Evolutionary conservation across 2,888 invertebrate species (phyloP).

Genomic region (Pecten maximus): DNA sequence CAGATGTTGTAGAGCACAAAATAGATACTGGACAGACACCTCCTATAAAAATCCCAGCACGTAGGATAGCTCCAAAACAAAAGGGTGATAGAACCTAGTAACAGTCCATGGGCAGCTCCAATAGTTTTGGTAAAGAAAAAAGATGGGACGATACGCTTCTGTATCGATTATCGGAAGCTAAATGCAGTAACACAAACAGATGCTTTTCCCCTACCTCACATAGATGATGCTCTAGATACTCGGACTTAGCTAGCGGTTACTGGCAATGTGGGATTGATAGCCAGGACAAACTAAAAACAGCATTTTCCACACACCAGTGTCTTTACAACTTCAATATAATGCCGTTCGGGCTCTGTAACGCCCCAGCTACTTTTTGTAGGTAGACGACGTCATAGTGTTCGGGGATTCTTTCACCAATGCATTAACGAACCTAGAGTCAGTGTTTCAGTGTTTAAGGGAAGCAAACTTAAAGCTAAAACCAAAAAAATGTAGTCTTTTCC

Average conservation of each 20-base stretch:
- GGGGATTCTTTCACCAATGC: not conserved
- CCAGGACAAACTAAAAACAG: not conserved
- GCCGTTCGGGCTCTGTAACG: not conserved
- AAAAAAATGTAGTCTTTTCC: not conserved
- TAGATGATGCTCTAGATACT: not conserved
- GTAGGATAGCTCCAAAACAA: too few relatives aligned
- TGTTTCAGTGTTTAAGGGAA: not conserved
- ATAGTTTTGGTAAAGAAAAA: too few relatives aligned
- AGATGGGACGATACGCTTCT: not conserved
- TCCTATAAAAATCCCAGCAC: too few relatives aligned
- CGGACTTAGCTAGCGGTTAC: not conserved
- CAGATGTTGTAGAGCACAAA: too few relatives aligned
- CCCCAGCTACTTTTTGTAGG: not conserved
- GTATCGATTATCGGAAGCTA: not conserved
- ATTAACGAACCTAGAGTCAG: not conserved
- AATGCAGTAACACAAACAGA: too few relatives aligned
- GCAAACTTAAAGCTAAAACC: not conserved
- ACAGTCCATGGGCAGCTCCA: not conserved
- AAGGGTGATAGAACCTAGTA: not conserved
- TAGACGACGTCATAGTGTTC: not conserved
- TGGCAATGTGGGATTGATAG: not conserved
- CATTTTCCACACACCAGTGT: not conserved
- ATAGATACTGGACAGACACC: too few relatives aligned
- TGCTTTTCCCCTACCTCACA: not conserved
- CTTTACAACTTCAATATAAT: not conserved